Evolutionary conservation across 2,888 invertebrate species (phyloP).

Genomic region (Mongoloraphidia duomilia): DNA sequence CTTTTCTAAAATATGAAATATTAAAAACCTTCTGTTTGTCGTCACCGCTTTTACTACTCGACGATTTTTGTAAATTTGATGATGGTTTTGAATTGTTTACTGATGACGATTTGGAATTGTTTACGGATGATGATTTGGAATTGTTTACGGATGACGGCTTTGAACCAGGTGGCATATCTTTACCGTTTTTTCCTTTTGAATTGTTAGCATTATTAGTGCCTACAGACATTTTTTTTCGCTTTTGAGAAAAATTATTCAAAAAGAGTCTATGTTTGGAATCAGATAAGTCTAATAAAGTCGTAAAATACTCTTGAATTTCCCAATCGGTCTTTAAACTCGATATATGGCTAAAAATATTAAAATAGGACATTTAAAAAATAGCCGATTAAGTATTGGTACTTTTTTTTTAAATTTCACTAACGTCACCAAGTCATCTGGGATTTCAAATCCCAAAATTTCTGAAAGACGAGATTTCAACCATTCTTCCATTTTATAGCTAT

Average conservation of each 20-base stretch:
- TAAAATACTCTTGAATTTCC: constrained; percentile 66
- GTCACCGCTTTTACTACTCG: constrained; percentile 15
- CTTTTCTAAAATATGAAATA: neutral
- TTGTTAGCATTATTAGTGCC: no score
- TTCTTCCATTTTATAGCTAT: constrained; percentile 36
- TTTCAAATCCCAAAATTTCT: constrained; percentile 48
- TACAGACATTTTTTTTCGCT: constrained; percentile 7
- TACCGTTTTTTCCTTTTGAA: no score
- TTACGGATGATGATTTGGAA: neutral
- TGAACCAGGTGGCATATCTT: neutral
- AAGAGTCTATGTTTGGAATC: constrained; percentile 53
- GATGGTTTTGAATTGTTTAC: no score
- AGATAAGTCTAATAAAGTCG: constrained; percentile 53
- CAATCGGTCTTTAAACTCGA: constrained; percentile 50
- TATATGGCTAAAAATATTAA: constrained; percentile 46
- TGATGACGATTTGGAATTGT: no score
- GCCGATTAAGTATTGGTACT: neutral
- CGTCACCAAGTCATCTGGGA: constrained; percentile 56
- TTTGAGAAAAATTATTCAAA: constrained; percentile 27
- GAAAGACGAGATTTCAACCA: constrained; percentile 52
- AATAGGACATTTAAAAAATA: constrained; percentile 1
- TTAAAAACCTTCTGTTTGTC: no score
- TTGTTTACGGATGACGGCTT: neutral
- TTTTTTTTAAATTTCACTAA: constrained; percentile 25
- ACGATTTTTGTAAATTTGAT: constrained; percentile 9